phyloP scores from a whole-genome alignment of 1,140 invertebrate species.

The Eurytemora carolleeae region DNA sequence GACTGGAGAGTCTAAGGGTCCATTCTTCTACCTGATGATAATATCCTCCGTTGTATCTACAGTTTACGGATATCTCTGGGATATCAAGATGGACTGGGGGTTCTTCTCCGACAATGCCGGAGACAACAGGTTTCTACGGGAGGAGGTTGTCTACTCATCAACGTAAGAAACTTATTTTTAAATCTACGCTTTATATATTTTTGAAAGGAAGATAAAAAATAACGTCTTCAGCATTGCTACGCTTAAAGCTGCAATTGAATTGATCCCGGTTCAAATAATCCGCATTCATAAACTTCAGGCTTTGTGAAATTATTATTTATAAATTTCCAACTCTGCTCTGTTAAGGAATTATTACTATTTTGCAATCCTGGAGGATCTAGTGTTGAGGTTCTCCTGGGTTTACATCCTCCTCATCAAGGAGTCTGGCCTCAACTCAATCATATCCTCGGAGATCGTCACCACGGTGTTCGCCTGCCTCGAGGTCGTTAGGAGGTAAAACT shows the following conservation, averaged over 20 bases:
- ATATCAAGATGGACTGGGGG: conserved; percentile 97
- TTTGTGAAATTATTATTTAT: no score
- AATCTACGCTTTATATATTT: no score
- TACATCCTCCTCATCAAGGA: conserved; percentile 56
- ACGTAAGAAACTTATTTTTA: conserved; percentile 34
- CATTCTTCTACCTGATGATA: conserved; percentile 63
- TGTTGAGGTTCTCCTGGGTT: conserved; percentile 80
- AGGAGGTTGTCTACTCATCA: conserved; percentile 41
- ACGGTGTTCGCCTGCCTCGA: conserved; percentile 76
- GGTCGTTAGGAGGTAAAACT: conserved; percentile 52
- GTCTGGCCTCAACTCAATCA: conserved; percentile 66
- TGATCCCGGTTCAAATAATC: no score
- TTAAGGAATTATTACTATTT: conserved; percentile 67
- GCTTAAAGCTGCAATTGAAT: conserved; percentile 6
- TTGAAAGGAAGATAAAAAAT: not conserved
- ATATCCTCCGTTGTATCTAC: conserved; percentile 50
- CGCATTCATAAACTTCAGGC: no score
- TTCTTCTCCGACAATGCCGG: conserved; percentile 66
- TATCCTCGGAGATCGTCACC: conserved; percentile 58
- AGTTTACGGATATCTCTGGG: conserved; percentile 74
- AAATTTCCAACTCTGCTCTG: not conserved
- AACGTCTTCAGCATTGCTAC: not conserved
- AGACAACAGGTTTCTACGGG: conserved; percentile 47
- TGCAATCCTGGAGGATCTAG: conserved; percentile 84
- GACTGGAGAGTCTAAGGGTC: no score